These are phyloP conservation scores for Ahaetulla prasina DNA, from an alignment of 2,113 vertebrate species.

Conservation along the genomic window DNA sequence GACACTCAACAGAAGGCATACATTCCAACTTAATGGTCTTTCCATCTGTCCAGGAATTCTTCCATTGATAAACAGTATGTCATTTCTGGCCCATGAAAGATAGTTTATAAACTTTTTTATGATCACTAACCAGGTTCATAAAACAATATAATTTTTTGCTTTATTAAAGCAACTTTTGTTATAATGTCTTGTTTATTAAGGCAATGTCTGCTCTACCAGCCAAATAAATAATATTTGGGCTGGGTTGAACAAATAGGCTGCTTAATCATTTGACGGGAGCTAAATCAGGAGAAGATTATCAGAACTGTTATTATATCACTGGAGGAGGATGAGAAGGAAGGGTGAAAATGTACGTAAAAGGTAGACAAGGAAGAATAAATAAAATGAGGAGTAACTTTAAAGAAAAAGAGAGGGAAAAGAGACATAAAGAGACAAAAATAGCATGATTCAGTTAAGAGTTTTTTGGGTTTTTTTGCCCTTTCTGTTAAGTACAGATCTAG, in stretches of 20 bases:
- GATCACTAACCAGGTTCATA: conserved; percentile 5
- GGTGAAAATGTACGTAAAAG: not conserved
- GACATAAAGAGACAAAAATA: not conserved
- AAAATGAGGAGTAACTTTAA: not conserved
- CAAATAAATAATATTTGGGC: not conserved
- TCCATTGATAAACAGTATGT: not conserved
- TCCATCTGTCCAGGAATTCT: conserved; percentile 11
- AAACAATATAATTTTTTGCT: not conserved
- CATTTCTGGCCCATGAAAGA: not conserved
- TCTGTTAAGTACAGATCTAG: not conserved
- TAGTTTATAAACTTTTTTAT: not conserved
- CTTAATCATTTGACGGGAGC: not conserved
- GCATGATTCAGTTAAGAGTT: not conserved
- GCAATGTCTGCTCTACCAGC: not conserved
- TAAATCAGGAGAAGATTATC: not conserved
- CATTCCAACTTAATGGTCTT: not conserved
- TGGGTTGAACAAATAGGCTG: not conserved
- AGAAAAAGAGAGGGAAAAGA: not conserved
- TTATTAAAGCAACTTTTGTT: conserved; percentile 4
- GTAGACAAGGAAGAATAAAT: not conserved
- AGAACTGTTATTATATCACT: not conserved
- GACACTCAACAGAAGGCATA: not conserved
- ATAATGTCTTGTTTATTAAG: not conserved
- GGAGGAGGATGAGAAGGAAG: not conserved
- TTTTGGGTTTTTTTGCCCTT: no score